Evolutionary conservation across 2,113 vertebrate species (phyloP), one percentile per base, ranked within the genome.

Genomic region (Thermophis baileyi): DNA sequence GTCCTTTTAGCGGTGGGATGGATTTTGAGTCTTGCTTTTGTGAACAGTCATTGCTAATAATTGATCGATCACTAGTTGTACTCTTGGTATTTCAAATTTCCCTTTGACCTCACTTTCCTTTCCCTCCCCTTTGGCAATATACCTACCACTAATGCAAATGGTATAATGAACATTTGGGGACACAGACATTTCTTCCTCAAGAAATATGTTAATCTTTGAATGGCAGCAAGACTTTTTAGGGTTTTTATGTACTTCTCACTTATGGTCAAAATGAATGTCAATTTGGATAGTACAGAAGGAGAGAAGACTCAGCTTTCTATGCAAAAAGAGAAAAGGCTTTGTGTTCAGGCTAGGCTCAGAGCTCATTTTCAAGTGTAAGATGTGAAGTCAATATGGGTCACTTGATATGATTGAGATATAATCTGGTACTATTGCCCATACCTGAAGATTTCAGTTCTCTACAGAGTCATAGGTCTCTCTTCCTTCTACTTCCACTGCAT

Each of bases 351-450:
- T 94, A 81, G 40, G 1, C 89, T 63, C 49, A 88, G 93, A 95
- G 0, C 69, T 95, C 89, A 63, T 95, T 95, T 96, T 96, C 93
- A 94, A 2, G 5, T 20, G 18, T 35, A 85, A 51, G 51, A 94
- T 94, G 86, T 92, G 49, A 93, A 92, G 87, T 95, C 49, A 93
- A 88, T 93, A 93, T 91, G 88, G 91, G 55, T 95, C 94, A 95
- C 30, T 89, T 95, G 85, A n/a, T 89, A 89, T 94, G 96, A 96
- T 93, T 95, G 94, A 95, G 89, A 90, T 95, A 60, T 89, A 93
- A 96, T 94, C 91, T 92, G 12, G 3, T 12, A 25, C 46, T 87
- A 25, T 95, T 94, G 94, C 94, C 94, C 93, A 88, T 93, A 93
- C 12, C 44, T 91, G n/a, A 91, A 95, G 91, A 85, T 87, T 91